These are phyloP conservation scores for Perizoma affinitatum DNA, from an alignment of 2,888 invertebrate genomes.

Conservation along the genomic window DNA sequence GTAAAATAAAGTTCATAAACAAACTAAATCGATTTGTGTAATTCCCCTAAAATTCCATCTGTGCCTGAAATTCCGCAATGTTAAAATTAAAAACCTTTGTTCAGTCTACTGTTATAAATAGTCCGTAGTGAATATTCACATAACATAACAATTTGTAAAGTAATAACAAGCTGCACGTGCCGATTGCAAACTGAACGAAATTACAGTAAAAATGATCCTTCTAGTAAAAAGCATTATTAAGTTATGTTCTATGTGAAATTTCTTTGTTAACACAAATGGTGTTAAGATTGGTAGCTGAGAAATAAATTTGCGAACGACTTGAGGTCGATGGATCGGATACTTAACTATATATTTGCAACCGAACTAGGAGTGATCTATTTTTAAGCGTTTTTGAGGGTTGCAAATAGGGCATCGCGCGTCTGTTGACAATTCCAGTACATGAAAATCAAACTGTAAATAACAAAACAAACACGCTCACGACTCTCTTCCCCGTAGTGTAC, in stretches of 20 bases:
- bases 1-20: neutral
- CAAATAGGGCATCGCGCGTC: no score
- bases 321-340: neutral
- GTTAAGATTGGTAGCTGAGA: slow-evolving; percentile 9
- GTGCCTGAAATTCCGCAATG: slow-evolving; percentile 3
- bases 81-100: neutral
- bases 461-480: no score
- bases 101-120: slow-evolving; percentile 9
- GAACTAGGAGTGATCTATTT: neutral
- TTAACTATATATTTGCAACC: neutral
- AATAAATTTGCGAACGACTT: slow-evolving; percentile 1
- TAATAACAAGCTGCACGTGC: slow-evolving; percentile 34
- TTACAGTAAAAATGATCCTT: no score
- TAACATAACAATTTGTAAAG: slow-evolving; percentile 19
- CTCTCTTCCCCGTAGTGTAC: no score
- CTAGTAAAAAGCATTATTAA: slow-evolving; percentile 30
- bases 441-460: no score
- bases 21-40: neutral
- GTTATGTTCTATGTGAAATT: slow-evolving; percentile 23
- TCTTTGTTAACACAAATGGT: slow-evolving; percentile 31
- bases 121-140: slow-evolving; percentile 18
- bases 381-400: neutral
- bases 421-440: no score
- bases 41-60: neutral
- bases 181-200: no score